A percentile compares a stretch with the other conserved stretches of the same genome.
These are phyloP conservation scores for Hippoglossus stenolepis DNA, from an alignment of 2,113 vertebrate genomes.

Conservation along the genomic window DNA sequence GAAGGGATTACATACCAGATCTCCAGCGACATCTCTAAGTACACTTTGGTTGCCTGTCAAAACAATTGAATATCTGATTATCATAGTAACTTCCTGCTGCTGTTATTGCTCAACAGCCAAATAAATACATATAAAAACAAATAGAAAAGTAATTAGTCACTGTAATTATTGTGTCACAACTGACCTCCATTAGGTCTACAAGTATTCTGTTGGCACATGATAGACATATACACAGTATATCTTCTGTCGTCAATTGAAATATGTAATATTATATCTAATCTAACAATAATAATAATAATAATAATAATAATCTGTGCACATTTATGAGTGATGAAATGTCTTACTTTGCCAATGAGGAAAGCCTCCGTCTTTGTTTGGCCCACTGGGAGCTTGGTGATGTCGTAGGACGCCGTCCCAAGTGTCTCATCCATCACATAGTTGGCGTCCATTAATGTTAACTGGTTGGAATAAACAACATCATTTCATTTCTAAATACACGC, in stretches of 20 bases:
- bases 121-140: neutral
- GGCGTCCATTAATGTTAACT: conserved; percentile 97
- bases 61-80: conserved; percentile 50
- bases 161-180: neutral
- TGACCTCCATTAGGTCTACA: neutral
- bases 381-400: conserved; percentile 85
- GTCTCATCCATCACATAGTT: conserved; percentile 98
- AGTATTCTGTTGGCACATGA: too few relatives aligned
- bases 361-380: conserved; percentile 87
- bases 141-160: neutral
- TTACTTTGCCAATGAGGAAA: conserved; percentile 91
- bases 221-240: neutral
- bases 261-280: too few relatives aligned
- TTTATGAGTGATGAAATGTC: conserved; percentile 30
- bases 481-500: neutral
- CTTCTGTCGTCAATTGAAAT: too few relatives aligned
- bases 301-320: too few relatives aligned
- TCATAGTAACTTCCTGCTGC: neutral
- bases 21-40: conserved; percentile 90
- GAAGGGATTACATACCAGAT: conserved; percentile 88
- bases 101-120: conserved; percentile 3
- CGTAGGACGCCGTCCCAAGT: conserved; percentile 88
- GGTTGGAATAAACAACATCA: conserved; percentile 37
- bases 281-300: too few relatives aligned
- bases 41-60: conserved; percentile 91